Conservation (phyloP, 2,113 vertebrate genomes). For the Podarcis muralis region DNA sequence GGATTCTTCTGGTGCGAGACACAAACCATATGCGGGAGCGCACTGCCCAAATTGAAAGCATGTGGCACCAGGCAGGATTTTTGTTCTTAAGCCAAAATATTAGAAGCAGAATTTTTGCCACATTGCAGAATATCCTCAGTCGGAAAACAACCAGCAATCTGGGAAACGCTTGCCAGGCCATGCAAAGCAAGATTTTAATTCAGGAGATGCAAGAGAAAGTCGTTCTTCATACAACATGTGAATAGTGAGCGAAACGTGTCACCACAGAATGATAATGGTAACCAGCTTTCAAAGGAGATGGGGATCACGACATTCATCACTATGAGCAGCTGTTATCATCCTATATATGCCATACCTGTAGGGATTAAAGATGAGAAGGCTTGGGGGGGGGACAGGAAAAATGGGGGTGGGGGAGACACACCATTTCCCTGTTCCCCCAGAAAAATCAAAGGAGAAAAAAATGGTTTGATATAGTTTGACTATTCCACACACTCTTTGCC, state of each 20-base stretch:
- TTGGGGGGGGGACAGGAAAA: no score
- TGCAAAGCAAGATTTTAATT: neutral
- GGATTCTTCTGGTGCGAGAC: neutral
- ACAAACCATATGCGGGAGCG: neutral
- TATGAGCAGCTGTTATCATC: no score
- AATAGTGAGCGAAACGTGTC: neutral
- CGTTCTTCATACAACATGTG: neutral
- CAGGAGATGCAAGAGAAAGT: neutral
- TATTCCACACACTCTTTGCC: no score
- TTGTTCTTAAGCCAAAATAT: constrained; percentile 2
- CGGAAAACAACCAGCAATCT: constrained; percentile 33
- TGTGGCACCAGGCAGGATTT: neutral
- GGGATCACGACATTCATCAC: no score
- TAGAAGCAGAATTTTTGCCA: constrained; percentile 21
- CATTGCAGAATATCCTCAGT: constrained; percentile 39
- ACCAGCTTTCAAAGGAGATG: neutral
- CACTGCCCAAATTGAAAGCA: neutral
- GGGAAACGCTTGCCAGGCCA: constrained; percentile 41
- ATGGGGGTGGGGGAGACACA: no score
- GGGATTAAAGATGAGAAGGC: no score
- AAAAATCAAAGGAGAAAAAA: no score
- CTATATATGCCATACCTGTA: no score
- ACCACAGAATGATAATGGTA: neutral
- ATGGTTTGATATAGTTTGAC: no score
- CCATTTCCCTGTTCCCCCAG: no score